These are phyloP conservation scores for Tetheella fluctuosa DNA, from an alignment of 2,888 invertebrate genomes.

Conservation along the genomic window DNA sequence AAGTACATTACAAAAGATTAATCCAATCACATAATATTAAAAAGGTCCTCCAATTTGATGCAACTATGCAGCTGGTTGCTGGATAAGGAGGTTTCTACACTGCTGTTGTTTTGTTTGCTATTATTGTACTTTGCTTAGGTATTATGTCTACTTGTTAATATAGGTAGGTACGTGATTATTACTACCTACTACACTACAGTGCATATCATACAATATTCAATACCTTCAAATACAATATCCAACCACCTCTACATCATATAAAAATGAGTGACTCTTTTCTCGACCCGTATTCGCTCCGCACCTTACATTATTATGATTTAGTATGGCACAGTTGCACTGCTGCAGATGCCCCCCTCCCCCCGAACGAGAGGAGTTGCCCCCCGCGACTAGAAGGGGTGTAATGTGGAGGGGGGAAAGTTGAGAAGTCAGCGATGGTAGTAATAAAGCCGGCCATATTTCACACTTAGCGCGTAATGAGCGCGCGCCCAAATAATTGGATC, in stretches of 20 bases:
- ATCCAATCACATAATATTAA: too few relatives aligned
- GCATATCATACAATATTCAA: not conserved
- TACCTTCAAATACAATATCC: not conserved
- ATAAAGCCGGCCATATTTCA: slow-evolving; percentile 84
- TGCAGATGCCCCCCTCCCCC: slow-evolving; percentile 51
- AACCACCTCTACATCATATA: slow-evolving; percentile 31
- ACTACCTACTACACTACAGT: not conserved
- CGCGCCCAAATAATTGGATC: slow-evolving; percentile 85
- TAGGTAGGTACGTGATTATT: too few relatives aligned
- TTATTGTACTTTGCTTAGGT: too few relatives aligned
- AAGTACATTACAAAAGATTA: too few relatives aligned
- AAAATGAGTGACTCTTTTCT: slow-evolving; percentile 40
- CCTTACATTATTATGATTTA: slow-evolving; percentile 82
- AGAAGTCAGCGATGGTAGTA: slow-evolving; percentile 74
- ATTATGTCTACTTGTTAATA: too few relatives aligned
- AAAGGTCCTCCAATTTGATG: too few relatives aligned
- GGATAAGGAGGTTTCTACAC: too few relatives aligned
- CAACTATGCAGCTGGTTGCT: too few relatives aligned
- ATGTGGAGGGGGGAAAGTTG: slow-evolving; percentile 32
- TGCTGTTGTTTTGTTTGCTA: too few relatives aligned
- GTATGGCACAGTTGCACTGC: slow-evolving; percentile 73
- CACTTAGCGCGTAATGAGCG: slow-evolving; percentile 85
- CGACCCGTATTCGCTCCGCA: slow-evolving; percentile 54
- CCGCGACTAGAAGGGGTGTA: slow-evolving; percentile 20
- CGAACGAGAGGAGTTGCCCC: slow-evolving; percentile 15